Evolutionary conservation across 2,113 vertebrate species (phyloP), one percentile per base, ranked within the genome.

Genomic region (Ailuropoda melanoleuca): DNA sequence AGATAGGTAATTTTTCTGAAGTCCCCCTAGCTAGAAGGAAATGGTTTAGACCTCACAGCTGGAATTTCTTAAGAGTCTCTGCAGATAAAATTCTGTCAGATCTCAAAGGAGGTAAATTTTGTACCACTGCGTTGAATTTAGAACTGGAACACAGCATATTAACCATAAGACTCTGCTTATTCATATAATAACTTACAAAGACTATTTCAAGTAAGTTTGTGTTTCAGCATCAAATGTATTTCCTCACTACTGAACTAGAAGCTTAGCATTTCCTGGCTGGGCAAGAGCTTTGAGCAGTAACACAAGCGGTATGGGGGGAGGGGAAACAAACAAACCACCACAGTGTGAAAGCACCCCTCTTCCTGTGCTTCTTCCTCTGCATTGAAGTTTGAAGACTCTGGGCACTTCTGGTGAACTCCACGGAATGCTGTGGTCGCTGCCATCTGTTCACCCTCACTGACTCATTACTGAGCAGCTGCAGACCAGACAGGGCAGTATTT

Each of bases 61-160:
- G 26, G 24, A 8, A 60, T 74, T 93, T 84, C 68, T 8, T 87
- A 72, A 62, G 34, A 55, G 34, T 72, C 56, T 77, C 43, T 82
- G 26, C 15, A 86, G 50, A 75, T 81, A 88, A 74, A 86, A 95
- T 66, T 77, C n/a, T 92, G 31, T 68, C 81, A 24, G 19, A 17
- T n/a, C 31, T 90, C 83, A 39, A 95, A 83, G 31, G 50, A 86
- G 89, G 94, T 80, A 88, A 72, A 90, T 88, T 19, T 90, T 64
- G 86, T 7, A 74, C 23, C 31, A 34, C n/a, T 46, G 11, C n/a
- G 34, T 15, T 15, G 4, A 88, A 66, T 46, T 91, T 12, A 92
- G 43, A 46, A 80, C 50, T 55, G 46, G 39, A 64, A 72, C 70
- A 11, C 9, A 31, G 39, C 46, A 48, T n/a, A 37, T 91, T 21